Evolutionary conservation across 2,888 invertebrate genomes (phyloP).

Genomic region (Heteromurus nitidus): DNA sequence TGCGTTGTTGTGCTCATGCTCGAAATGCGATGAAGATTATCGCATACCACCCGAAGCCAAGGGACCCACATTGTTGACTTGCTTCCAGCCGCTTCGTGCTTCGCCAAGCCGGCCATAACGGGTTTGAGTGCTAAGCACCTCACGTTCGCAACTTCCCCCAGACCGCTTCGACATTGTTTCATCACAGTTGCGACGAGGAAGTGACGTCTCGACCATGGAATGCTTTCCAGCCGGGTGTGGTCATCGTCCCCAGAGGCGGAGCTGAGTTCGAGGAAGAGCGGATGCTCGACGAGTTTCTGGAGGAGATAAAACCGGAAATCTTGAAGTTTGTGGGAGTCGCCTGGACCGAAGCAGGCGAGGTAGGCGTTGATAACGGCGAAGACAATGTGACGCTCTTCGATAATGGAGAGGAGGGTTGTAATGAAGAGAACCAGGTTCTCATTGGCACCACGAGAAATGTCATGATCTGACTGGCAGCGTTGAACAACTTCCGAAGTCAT

Average conservation of each 20-base stretch:
- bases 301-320: conserved; percentile 72
- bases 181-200: conserved; percentile 73
- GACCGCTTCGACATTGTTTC: conserved; percentile 72
- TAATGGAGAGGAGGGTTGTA: conserved; percentile 68
- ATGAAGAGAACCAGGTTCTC: conserved; percentile 70
- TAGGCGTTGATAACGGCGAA: conserved; percentile 73
- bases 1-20: conserved; percentile 64
- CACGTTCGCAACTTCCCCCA: conserved; percentile 73
- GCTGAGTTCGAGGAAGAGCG: conserved; percentile 72
- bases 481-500: conserved; percentile 73
- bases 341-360: conserved; percentile 73
- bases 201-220: conserved; percentile 71
- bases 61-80: conserved; percentile 72
- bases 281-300: conserved; percentile 71
- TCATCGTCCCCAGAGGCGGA: conserved; percentile 70
- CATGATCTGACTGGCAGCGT: conserved; percentile 71
- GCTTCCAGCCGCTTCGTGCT: conserved; percentile 65
- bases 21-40: conserved; percentile 72
- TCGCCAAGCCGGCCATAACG: conserved; percentile 68
- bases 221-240: conserved; percentile 68
- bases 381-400: conserved; percentile 70
- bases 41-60: conserved; percentile 73
- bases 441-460: conserved; percentile 70
- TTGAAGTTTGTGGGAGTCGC: conserved; percentile 73
- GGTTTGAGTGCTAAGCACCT: conserved; percentile 72